Evolutionary conservation across 2,888 invertebrate genomes (phyloP).

Genomic region (Ceraclea dissimilis): DNA sequence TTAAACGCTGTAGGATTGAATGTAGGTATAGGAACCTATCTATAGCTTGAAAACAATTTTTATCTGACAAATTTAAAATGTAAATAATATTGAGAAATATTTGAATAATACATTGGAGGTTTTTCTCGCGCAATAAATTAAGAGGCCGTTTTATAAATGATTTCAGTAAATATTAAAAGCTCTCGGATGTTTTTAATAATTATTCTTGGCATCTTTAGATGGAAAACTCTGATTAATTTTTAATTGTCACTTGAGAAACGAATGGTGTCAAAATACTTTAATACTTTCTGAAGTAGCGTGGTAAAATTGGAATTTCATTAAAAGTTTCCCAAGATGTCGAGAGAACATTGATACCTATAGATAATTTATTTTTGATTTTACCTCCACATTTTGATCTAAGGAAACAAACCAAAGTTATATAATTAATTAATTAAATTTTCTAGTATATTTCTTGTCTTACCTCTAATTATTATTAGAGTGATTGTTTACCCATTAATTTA

Average conservation of each 20-base stretch:
- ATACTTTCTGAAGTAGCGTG: not conserved
- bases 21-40: no score
- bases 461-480: no score
- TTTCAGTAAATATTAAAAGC: not conserved
- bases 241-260: not conserved
- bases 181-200: not conserved
- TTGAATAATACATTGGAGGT: no score
- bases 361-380: not conserved
- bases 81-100: no score
- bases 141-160: no score
- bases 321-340: not conserved
- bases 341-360: not conserved
- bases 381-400: not conserved
- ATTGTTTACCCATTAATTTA: no score
- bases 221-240: not conserved
- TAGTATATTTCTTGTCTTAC: no score
- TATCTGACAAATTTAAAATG: no score
- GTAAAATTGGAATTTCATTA: constrained; percentile 1
- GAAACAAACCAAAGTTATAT: not conserved
- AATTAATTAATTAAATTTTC: not conserved
- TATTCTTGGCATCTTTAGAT: not conserved
- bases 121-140: no score
- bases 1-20: no score
- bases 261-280: not conserved
- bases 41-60: no score